Percentiles rank a stretch among this genome's conserved stretches.
phyloP scores from a whole-genome alignment of 2,797 vertebrate species.

The Pangasius macronema region DNA sequence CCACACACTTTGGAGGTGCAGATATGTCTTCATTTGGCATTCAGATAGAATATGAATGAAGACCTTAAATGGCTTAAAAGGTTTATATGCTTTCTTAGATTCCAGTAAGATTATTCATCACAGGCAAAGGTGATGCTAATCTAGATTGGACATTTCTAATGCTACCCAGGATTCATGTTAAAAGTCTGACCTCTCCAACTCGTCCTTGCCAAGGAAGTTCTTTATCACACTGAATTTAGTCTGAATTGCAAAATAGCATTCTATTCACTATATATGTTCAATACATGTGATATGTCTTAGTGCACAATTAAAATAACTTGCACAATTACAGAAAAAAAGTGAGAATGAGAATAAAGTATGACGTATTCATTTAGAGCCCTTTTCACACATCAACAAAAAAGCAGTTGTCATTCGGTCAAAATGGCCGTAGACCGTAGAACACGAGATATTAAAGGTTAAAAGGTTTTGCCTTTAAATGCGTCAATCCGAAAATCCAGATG shows the following conservation, averaged over 20 bases:
- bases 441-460: background rate
- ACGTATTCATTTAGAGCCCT: too few species aligned
- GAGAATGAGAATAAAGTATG: too few species aligned
- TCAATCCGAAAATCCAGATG: background rate
- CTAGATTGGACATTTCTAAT: background rate
- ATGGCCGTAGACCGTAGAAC: background rate
- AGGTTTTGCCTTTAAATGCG: background rate
- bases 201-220: background rate
- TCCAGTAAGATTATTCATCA: background rate
- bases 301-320: too few species aligned
- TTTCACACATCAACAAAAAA: background rate
- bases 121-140: too few species aligned
- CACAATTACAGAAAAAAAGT: too few species aligned
- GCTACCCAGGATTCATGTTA: background rate
- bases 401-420: background rate
- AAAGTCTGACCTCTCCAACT: background rate
- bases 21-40: background rate
- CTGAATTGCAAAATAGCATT: background rate
- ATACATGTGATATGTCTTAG: background rate
- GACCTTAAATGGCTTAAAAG: background rate
- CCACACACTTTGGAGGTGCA: constrained; percentile 55
- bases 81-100: background rate
- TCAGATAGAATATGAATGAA: background rate
- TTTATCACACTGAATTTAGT: background rate
- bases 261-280: background rate